A percentile compares a stretch with the other conserved stretches of the same genome.
Evolutionary conservation across 2,888 invertebrate species (phyloP).

Genomic region (Cactoblastis cactorum): DNA sequence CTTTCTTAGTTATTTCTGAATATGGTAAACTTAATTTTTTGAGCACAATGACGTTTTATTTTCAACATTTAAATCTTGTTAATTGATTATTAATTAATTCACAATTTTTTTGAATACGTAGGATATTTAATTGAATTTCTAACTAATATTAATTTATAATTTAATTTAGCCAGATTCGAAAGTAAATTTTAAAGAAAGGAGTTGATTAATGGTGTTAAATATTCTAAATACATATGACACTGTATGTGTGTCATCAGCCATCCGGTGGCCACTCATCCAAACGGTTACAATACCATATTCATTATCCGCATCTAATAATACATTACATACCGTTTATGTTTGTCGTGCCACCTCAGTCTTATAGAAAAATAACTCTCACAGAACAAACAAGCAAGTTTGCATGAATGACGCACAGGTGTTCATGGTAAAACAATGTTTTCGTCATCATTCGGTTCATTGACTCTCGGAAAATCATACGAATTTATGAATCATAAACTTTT

Average conservation of each 20-base stretch:
- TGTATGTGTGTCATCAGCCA: conserved; percentile 54
- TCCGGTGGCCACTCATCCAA: conserved; percentile 46
- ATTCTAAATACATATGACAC: conserved; percentile 48
- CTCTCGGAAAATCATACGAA: neutral
- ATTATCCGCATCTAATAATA: conserved; percentile 22
- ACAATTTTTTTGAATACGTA: too few species aligned
- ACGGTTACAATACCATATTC: conserved; percentile 46
- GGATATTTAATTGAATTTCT: too few species aligned
- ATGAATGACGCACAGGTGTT: neutral
- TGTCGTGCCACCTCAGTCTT: conserved; percentile 18
- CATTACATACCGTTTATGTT: conserved; percentile 28
- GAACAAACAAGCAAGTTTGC: neutral
- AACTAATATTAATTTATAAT: neutral
- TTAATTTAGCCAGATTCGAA: neutral
- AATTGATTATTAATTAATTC: too few species aligned
- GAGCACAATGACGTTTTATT: too few species aligned
- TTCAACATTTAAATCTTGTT: too few species aligned
- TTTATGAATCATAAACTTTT: neutral
- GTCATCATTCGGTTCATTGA: conserved; percentile 1
- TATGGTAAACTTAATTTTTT: too few species aligned
- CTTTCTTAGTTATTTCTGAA: too few species aligned
- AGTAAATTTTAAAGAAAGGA: conserved; percentile 1
- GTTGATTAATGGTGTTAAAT: conserved; percentile 35
- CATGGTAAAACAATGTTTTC: neutral
- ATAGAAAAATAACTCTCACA: neutral